These are phyloP conservation scores for Zosterops japonicus DNA, from an alignment of 2,113 vertebrate genomes.

Conservation along the genomic window DNA sequence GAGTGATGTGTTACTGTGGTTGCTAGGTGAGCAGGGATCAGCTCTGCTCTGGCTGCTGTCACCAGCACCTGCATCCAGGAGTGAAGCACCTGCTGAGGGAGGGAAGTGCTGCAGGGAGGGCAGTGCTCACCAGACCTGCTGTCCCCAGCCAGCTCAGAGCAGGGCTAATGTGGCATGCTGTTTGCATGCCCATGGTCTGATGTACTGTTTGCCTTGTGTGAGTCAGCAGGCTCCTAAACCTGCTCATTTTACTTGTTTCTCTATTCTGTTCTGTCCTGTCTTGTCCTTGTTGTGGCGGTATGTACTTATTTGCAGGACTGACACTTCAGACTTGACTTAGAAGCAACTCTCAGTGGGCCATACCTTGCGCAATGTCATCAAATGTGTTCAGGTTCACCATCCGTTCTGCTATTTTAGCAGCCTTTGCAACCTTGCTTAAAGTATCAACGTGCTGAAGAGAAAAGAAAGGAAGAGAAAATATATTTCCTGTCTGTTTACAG, in stretches of 20 bases:
- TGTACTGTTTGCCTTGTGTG: neutral
- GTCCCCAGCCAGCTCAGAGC: neutral
- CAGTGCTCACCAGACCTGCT: neutral
- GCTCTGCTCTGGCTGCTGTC: neutral
- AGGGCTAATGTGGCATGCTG: neutral
- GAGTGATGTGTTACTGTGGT: fast-evolving
- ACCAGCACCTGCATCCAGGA: neutral
- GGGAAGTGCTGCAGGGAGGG: neutral
- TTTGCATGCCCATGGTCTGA: neutral
- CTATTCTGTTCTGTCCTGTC: neutral
- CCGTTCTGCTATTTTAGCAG: conserved; percentile 85
- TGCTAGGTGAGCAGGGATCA: neutral
- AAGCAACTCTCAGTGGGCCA: neutral
- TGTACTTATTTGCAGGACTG: neutral
- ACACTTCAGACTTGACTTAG: neutral
- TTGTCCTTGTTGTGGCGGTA: neutral
- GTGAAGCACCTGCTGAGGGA: neutral
- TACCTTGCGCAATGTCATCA: conserved; percentile 90
- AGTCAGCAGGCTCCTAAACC: neutral
- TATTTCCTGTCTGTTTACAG: neutral
- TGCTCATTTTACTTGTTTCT: neutral
- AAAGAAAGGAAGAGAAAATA: neutral
- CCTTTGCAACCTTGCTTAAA: conserved; percentile 78
- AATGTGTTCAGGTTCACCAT: conserved; percentile 91
- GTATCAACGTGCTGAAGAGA: conserved; percentile 76